Evolutionary conservation across 2,797 vertebrate species (phyloP).

Genomic region (Epinephelus malabaricus): DNA sequence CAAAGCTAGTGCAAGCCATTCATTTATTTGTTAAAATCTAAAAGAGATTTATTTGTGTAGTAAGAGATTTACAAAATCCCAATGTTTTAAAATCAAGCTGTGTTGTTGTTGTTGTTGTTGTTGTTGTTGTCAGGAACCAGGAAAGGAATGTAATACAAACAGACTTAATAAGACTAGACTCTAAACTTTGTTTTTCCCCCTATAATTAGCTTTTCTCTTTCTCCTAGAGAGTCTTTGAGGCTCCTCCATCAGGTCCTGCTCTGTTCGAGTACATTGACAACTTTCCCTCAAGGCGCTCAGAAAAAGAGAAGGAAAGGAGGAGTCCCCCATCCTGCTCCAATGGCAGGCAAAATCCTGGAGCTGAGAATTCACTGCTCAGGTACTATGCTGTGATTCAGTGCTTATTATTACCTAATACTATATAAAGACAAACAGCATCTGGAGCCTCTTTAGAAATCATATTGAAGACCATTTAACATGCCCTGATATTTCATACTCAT

Average conservation of each 20-base stretch:
- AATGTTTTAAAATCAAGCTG: too few relatives aligned
- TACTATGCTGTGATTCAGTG: conserved; percentile 44
- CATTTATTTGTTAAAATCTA: not conserved
- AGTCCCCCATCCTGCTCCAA: conserved; percentile 67
- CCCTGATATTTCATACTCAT: not conserved
- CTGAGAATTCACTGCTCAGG: conserved; percentile 83
- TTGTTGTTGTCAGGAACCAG: not conserved
- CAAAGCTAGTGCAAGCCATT: not conserved
- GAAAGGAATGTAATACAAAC: not conserved
- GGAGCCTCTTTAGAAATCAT: not conserved
- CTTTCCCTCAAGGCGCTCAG: conserved; percentile 82
- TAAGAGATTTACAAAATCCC: not conserved
- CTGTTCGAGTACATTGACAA: conserved; percentile 84
- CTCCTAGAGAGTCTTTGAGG: conserved; percentile 82
- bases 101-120: not conserved
- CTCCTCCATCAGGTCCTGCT: conserved; percentile 74
- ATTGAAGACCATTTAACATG: not conserved
- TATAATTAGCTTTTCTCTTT: conserved; percentile 1
- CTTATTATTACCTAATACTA: not conserved
- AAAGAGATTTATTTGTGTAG: not conserved
- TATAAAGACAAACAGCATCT: not conserved
- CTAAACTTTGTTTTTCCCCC: too few relatives aligned
- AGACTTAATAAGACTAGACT: not conserved
- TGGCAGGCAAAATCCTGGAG: conserved; percentile 44
- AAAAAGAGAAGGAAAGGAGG: conserved; percentile 80